Conservation (phyloP, 2,888 invertebrate genomes). For the Phorcus lineatus region DNA sequence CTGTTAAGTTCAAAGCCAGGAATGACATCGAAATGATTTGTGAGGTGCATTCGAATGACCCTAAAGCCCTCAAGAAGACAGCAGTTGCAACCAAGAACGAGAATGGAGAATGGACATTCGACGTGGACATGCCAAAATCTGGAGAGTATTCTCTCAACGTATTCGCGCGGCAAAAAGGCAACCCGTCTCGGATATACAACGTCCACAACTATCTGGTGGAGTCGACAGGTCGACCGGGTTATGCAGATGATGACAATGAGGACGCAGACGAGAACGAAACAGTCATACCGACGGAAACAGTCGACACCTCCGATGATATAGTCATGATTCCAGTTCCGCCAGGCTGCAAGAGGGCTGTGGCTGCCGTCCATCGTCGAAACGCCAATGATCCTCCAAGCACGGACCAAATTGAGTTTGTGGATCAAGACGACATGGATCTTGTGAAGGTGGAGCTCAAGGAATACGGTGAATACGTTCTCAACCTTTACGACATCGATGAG, state of each 20-base stretch:
- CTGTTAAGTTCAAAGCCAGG: conserved; percentile 59
- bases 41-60: conserved; percentile 65
- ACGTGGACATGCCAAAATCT: conserved; percentile 63
- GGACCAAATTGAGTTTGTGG: conserved; percentile 54
- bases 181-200: conserved; percentile 56
- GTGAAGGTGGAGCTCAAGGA: conserved; percentile 63
- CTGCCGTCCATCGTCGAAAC: conserved; percentile 64
- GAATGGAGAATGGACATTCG: conserved; percentile 63
- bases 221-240: conserved; percentile 52
- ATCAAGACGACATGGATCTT: conserved; percentile 58
- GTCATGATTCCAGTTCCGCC: conserved; percentile 63
- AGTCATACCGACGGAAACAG: conserved; percentile 59
- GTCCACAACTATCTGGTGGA: conserved; percentile 65
- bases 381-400: conserved; percentile 60
- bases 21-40: conserved; percentile 65
- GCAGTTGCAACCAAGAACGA: conserved; percentile 49
- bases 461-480: conserved; percentile 68
- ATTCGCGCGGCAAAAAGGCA: conserved; percentile 63
- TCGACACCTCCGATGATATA: conserved; percentile 67
- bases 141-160: conserved; percentile 72
- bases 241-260: conserved; percentile 31
- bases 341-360: conserved; percentile 58
- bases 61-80: conserved; percentile 55
- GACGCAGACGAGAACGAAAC: conserved; percentile 45
- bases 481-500: conserved; percentile 59